Base-by-base conservation (phyloP, 2,888 invertebrate species). In the Rhogogaster chlorosoma region DNA sequence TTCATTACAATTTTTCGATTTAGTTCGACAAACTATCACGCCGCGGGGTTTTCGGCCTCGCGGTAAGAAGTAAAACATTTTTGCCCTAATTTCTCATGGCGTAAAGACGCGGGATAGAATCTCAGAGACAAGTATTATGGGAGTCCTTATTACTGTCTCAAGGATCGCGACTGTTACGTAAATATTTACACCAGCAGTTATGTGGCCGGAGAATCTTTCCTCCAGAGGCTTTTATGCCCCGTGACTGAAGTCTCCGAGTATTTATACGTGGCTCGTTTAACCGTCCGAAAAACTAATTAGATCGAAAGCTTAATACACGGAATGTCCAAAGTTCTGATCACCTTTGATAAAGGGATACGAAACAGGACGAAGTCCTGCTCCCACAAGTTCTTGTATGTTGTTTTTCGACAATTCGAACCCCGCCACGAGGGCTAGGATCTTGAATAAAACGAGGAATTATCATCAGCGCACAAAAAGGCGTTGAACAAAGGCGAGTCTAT, bases 21-120 rank as follows among this genome's bases (percentile, higher is more conserved):
- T 71, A 38, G n/a, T 71, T 70, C 64, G 64, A 80, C 80, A 80
- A 80, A 80, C 61, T 61, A 80, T 64, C 18, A 22, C 67, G n/a
- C 83, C 83, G 49, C 83, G 64, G 83, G 83, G 83, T 32, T 67
- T 29, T n/a, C 12, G 0, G 4, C 61, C 1, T 15, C 67, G 15
- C 0, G 26, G 22, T 73, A 73, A 18, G 2, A 36, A 70, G 5
- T 15, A 18, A 70, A 15, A 22, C n/a, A 12, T 29, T 9, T 32
- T 26, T 36, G 12, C 18, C 12, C 10, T 15, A 18, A 67, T 67
- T 67, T 67, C 67, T 64, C 64, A 64, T 29, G 29, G 12, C 2
- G 4, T 26, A 3, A 29, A 64, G 29, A 64, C 64, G 10, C 3
- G 22, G 57, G n/a, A 61, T 22, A 26, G 9, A 61, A 61, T 61